These are phyloP conservation scores for Crossocerus cetratus DNA, from an alignment of 2,888 invertebrate genomes.

Conservation along the genomic window DNA sequence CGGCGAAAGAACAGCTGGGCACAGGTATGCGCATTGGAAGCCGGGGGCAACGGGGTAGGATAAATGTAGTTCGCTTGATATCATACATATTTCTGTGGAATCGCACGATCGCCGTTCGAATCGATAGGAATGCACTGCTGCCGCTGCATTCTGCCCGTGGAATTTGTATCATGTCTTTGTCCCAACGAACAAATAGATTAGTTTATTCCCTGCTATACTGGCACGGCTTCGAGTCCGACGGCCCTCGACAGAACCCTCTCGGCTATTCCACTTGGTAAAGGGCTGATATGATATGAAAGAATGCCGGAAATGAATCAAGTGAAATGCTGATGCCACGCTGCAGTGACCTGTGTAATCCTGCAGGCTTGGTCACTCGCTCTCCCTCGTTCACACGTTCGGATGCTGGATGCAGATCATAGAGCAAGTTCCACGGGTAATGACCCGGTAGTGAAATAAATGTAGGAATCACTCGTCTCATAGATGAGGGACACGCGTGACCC, in stretches of 20 bases:
- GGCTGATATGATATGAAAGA: too few species aligned
- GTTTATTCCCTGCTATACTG: neutral
- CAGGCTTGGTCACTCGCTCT: neutral
- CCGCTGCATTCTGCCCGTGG: neutral
- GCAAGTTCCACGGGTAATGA: slow-evolving; percentile 45
- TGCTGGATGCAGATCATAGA: slow-evolving; percentile 15
- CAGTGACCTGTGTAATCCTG: too few species aligned
- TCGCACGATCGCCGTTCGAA: too few species aligned
- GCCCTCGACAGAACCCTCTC: neutral
- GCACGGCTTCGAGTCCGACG: neutral
- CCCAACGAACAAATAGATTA: neutral
- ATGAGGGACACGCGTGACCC: slow-evolving; percentile 63
- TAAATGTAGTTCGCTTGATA: too few species aligned
- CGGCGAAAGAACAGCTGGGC: slow-evolving; percentile 44
- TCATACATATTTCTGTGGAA: too few species aligned
- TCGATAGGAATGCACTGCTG: too few species aligned
- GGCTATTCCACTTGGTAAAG: too few species aligned
- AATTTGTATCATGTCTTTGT: neutral
- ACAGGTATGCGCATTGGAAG: slow-evolving; percentile 24
- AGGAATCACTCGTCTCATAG: slow-evolving; percentile 34
- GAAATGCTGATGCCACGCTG: too few species aligned
- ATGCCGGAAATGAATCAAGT: too few species aligned
- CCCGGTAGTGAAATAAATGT: slow-evolving; percentile 34
- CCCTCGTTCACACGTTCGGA: slow-evolving; percentile 28
- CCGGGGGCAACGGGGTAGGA: slow-evolving; percentile 29